Conservation (phyloP, 1,140 invertebrate species). For the Ceratosolen solmsi region DNA sequence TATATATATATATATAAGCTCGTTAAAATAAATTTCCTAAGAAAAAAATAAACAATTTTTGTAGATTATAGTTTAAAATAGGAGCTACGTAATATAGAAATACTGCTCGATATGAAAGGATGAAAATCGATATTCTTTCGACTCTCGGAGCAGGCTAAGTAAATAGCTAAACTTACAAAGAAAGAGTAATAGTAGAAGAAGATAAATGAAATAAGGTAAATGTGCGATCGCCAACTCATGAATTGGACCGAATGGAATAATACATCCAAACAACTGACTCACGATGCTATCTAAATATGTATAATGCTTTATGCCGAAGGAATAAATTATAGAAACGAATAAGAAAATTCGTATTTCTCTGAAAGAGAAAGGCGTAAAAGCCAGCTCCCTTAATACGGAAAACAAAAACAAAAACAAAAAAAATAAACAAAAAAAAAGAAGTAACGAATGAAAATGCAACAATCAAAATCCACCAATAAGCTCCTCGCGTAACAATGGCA, state of each 20-base stretch:
- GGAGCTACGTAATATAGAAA: constrained; percentile 13
- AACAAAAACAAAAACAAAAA: too few species aligned
- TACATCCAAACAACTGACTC: constrained; percentile 37
- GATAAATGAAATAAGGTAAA: constrained; percentile 18
- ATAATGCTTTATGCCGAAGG: constrained; percentile 10
- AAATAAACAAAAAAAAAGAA: background rate
- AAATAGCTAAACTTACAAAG: constrained; percentile 25
- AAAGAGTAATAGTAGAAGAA: constrained; percentile 9
- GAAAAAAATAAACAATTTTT: background rate
- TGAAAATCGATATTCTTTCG: background rate
- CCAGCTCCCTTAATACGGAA: constrained; percentile 9
- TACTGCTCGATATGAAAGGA: constrained; percentile 1
- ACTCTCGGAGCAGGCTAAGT: background rate
- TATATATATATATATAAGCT: constrained; percentile 26
- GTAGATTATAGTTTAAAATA: background rate
- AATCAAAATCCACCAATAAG: background rate
- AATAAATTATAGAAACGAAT: constrained; percentile 43
- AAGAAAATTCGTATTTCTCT: constrained; percentile 28
- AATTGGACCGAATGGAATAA: background rate
- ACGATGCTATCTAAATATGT: constrained; percentile 20
- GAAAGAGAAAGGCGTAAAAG: constrained; percentile 31
- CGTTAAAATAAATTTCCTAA: constrained; percentile 31
- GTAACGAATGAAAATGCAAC: too few species aligned
- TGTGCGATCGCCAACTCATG: background rate
- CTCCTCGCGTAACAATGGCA: background rate